These are phyloP conservation scores for Paradoxurus hermaphroditus DNA, from an alignment of 2,113 vertebrate species.

Conservation along the genomic window DNA sequence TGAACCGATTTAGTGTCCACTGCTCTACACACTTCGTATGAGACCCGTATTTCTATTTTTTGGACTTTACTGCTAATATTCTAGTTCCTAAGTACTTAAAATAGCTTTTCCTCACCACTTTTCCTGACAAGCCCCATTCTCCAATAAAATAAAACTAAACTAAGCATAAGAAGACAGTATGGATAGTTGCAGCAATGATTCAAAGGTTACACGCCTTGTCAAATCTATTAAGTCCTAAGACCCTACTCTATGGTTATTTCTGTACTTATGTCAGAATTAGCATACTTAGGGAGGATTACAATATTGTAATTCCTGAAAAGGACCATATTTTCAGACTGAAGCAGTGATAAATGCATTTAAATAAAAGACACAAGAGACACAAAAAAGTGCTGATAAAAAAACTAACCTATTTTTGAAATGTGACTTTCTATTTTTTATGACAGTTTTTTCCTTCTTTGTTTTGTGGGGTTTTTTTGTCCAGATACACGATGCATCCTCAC, in stretches of 20 bases:
- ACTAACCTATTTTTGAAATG: background rate
- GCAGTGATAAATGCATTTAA: background rate
- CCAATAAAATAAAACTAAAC: background rate
- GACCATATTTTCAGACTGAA: background rate
- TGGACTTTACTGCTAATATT: background rate
- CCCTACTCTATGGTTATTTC: background rate
- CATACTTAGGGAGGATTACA: background rate
- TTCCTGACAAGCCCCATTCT: background rate
- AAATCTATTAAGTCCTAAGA: background rate
- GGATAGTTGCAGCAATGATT: background rate
- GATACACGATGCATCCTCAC: background rate
- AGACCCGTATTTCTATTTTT: background rate
- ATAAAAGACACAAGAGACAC: background rate
- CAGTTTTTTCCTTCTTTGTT: background rate
- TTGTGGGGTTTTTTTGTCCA: background rate
- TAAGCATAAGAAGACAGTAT: background rate
- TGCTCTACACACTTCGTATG: background rate
- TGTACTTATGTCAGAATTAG: background rate
- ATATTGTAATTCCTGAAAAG: background rate
- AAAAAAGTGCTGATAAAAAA: background rate
- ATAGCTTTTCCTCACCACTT: background rate
- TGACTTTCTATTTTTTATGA: background rate
- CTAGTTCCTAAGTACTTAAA: background rate
- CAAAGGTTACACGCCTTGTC: background rate
- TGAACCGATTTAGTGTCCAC: background rate